These are phyloP conservation scores for Lepidurus packardi DNA, from an alignment of 1,140 invertebrate genomes.

Conservation along the genomic window DNA sequence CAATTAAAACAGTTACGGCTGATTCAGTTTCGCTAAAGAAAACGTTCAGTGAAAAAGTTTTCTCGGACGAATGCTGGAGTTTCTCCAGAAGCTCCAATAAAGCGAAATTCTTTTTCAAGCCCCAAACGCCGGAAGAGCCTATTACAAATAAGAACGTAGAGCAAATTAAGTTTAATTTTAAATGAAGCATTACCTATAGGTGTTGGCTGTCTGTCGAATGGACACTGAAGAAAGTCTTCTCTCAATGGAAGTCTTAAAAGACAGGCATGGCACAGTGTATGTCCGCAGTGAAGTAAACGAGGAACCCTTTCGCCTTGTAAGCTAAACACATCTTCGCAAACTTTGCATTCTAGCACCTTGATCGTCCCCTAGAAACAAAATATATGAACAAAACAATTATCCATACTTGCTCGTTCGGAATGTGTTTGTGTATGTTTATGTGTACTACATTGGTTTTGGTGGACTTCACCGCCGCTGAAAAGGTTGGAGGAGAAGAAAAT, in stretches of 20 bases:
- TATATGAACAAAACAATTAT: background rate
- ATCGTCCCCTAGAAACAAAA: slow-evolving; percentile 2
- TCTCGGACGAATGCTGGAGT: slow-evolving; percentile 46
- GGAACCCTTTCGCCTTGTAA: slow-evolving; percentile 57
- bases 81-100: slow-evolving; percentile 55
- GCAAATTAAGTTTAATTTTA: background rate
- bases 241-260: slow-evolving; percentile 50
- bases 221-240: slow-evolving; percentile 51
- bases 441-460: background rate
- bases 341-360: slow-evolving; percentile 54
- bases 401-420: background rate
- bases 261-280: slow-evolving; percentile 58
- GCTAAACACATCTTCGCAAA: slow-evolving; percentile 59
- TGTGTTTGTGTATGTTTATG: background rate
- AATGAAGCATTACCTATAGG: slow-evolving; percentile 44
- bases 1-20: background rate
- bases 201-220: slow-evolving; percentile 59
- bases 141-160: slow-evolving; percentile 29
- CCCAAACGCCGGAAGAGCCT: slow-evolving; percentile 54
- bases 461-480: background rate
- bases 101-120: slow-evolving; percentile 61
- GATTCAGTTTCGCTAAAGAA: slow-evolving; percentile 23
- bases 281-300: slow-evolving; percentile 55
- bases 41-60: slow-evolving; percentile 31
- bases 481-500: background rate